Base-by-base conservation (phyloP, 1,140 invertebrate species). In the Drosophila sturtevanti region DNA sequence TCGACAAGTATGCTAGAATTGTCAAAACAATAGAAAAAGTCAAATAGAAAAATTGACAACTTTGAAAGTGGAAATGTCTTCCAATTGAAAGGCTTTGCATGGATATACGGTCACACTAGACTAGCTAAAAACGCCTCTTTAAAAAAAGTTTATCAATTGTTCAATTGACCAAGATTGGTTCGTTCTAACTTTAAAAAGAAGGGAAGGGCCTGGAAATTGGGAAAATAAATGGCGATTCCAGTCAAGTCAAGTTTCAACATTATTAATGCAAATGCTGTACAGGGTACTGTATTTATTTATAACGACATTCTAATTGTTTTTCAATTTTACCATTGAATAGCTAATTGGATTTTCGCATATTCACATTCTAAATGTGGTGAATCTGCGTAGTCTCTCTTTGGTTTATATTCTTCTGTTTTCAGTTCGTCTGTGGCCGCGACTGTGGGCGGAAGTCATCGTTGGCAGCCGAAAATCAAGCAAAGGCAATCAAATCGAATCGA, bases 361-460 rank as follows among this genome's bases (percentile, higher is more conserved):
- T 48, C 11, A 55, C 48, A 27, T 56, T 16, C 31, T 12, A 21
- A 48, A 44, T 24, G 63, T 27, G 52, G 74, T 44, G 31, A 37
- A 69, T 14, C 9, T 64, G 37, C 37, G 71, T 72, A 7, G 16
- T 21, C 66, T 52, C 79, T 38, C 58, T 68, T 58, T 38, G 35
- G 14, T 41, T 59, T 60, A 10, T 27, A 37, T 64, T 67, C 44
- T 54, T 54, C 1, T 48, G 16, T 21, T 77, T 77, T 80, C 70
- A 89, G 84, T 89, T 63, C 58, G 16, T 2, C 54, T 55, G 10
- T 37, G 63, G 60, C 12, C 77, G 48, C 48, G 73, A 72, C 84
- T 72, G 84, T 80, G 72, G 52, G 16, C 84, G 63, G 64, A 84
- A 80, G 72, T 77, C 51, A 10, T 21, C 18, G 68, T 27, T 44